phyloP scores from a whole-genome alignment of 2,113 vertebrate species.

The Podarcis muralis region DNA sequence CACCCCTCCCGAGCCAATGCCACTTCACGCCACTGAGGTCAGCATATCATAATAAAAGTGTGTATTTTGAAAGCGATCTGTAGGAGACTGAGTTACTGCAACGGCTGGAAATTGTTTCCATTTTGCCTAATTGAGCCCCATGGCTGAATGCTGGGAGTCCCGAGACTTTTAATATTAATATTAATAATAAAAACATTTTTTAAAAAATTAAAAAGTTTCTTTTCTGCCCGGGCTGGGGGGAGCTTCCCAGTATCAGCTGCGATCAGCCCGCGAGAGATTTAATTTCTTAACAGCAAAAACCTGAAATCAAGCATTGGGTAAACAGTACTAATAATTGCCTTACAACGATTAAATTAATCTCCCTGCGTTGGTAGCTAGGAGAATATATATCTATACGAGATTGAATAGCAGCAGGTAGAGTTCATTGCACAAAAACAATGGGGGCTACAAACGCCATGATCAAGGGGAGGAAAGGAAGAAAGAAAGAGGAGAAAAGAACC shows the following conservation, averaged over 20 bases:
- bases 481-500: conserved; percentile 5
- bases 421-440: conserved; percentile 88
- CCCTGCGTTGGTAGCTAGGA: conserved; percentile 75
- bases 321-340: conserved; percentile 88
- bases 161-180: conserved; percentile 62
- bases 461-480: conserved; percentile 51
- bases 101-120: conserved; percentile 91
- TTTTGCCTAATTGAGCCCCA: conserved; percentile 91
- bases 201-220: conserved; percentile 67
- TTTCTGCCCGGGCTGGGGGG: conserved; percentile 72
- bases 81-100: conserved; percentile 89
- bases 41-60: conserved; percentile 87
- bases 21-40: conserved; percentile 83
- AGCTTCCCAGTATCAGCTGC: conserved; percentile 70
- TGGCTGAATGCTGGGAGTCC: conserved; percentile 77
- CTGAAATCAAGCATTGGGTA: conserved; percentile 85
- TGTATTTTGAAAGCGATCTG: conserved; percentile 84
- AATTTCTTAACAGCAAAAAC: conserved; percentile 84
- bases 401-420: conserved; percentile 77
- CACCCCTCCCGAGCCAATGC: conserved; percentile 77
- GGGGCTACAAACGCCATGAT: conserved; percentile 71
- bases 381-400: conserved; percentile 69
- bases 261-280: conserved; percentile 77
- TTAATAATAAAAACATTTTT: not conserved
- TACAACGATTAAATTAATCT: conserved; percentile 89